A percentile compares a stretch with the other conserved stretches of the same genome.
Conservation (phyloP, 2,888 invertebrate species). For the Caenorhabditis wallacei region DNA sequence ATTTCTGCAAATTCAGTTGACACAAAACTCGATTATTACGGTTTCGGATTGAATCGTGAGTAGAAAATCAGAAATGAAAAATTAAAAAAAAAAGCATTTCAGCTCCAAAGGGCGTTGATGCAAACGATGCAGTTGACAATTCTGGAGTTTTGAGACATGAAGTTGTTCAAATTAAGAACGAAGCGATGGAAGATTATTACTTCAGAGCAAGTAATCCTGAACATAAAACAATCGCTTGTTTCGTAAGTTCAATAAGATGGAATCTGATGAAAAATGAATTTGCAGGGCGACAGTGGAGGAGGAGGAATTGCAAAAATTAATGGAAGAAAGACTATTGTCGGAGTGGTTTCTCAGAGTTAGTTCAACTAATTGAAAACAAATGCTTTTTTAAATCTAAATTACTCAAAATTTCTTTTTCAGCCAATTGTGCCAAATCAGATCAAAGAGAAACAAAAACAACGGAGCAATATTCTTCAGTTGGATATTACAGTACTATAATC, state of each 20-base stretch:
- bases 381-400: neutral
- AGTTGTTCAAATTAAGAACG: neutral
- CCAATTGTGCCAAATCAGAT: neutral
- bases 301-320: conserved; percentile 14
- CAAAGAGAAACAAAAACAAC: neutral
- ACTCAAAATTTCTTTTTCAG: conserved; percentile 2
- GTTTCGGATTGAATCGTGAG: conserved; percentile 36
- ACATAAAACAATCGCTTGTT: conserved; percentile 5
- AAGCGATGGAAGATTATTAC: conserved; percentile 6
- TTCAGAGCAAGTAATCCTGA: neutral
- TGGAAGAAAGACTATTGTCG: conserved; percentile 11
- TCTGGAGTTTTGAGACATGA: conserved; percentile 11
- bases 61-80: neutral
- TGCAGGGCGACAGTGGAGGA: conserved; percentile 32
- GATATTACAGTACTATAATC: conserved; percentile 12
- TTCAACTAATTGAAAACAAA: neutral
- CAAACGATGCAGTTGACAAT: neutral
- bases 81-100: neutral
- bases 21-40: conserved; percentile 9
- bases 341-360: conserved; percentile 30
- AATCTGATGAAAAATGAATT: neutral
- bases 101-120: neutral
- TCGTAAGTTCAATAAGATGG: no score
- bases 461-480: conserved; percentile 26
- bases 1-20: neutral